Evolutionary conservation across 2,797 vertebrate genomes (phyloP), one percentile per base, ranked within the genome.

Genomic region (Carapus acus): DNA sequence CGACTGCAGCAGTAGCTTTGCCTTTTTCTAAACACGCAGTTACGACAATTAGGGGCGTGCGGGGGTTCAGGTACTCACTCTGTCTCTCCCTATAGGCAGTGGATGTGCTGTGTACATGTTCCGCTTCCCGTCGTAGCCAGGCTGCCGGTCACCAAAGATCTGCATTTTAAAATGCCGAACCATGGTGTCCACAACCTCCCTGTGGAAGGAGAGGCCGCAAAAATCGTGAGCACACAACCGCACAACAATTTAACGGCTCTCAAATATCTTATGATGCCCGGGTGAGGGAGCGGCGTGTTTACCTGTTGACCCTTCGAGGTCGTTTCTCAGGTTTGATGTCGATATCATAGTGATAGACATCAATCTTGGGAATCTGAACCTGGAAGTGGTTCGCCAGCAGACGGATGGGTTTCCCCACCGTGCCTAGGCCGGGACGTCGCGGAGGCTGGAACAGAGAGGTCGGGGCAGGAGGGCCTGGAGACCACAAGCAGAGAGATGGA

Each of bases 81-180:
- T 73, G 62, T 98, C 95, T 46, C 94, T 88, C 61, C 94, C 96
- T 15, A 99, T 99, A 22, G 96, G 96, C 54, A 99, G 80, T 1
- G 96, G 94, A 58, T 96, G 92, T 12, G 96, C 96, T 1, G 96
- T 99, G 72, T 99, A 99, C 96, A 99, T 98, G 84, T 99, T 99
- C 77, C 94, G 88, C 83, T 98, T 98, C 68, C 96, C 96, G 34
- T 99, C 96, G 2, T 98, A 99, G 1, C 94, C 96, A 42, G 96
- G 96, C 70, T 99, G 95, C 19, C 94, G 89, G 76, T 99, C 96
- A 52, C 96, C 96, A 84, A 99, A 99, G 77, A 99, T 98, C 60
- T 98, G 96, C 94, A 99, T 99, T 89, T 98, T 98, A 86, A 98
- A 99, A 84, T 98, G 96, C 48, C 95, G 90, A 61, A 98, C 96